Evolutionary conservation across 2,797 vertebrate genomes (phyloP).

Genomic region (Rhabdomys pumilio): DNA sequence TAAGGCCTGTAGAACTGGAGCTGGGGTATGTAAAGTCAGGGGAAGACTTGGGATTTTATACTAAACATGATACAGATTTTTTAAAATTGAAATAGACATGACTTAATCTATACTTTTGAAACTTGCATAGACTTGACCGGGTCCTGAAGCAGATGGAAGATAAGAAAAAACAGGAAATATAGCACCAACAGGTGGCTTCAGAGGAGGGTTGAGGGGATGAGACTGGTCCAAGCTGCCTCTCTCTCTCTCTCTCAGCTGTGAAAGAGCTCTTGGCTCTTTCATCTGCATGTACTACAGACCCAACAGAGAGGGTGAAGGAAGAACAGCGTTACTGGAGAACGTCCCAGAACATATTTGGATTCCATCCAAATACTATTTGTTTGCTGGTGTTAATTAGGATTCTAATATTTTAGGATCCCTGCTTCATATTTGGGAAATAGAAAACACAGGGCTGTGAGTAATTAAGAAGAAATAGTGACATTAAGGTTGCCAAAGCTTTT

Average conservation of each 20-base stretch:
- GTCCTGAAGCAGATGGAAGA: not conserved
- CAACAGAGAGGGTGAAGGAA: slow-evolving; percentile 1
- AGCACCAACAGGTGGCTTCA: not conserved
- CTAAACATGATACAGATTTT: slow-evolving; percentile 60
- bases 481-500: slow-evolving; percentile 23
- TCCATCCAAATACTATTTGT: slow-evolving; percentile 37
- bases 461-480: slow-evolving; percentile 54
- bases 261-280: slow-evolving; percentile 36
- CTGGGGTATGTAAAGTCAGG: not conserved
- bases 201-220: not conserved
- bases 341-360: slow-evolving; percentile 17
- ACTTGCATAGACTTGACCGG: not conserved
- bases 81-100: slow-evolving; percentile 5
- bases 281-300: slow-evolving; percentile 53
- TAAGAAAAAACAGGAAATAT: slow-evolving; percentile 6
- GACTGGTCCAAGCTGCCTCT: not conserved
- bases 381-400: slow-evolving; percentile 33
- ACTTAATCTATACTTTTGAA: slow-evolving; percentile 42
- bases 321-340: not conserved
- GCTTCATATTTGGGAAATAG: slow-evolving; percentile 43
- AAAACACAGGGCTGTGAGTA: slow-evolving; percentile 15
- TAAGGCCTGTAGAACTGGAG: not conserved
- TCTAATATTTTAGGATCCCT: slow-evolving; percentile 30
- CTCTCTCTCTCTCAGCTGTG: slow-evolving; percentile 31
- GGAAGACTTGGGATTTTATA: slow-evolving; percentile 57